Base-by-base conservation (phyloP, 2,888 invertebrate genomes). In the Pogonocherus hispidulus region DNA sequence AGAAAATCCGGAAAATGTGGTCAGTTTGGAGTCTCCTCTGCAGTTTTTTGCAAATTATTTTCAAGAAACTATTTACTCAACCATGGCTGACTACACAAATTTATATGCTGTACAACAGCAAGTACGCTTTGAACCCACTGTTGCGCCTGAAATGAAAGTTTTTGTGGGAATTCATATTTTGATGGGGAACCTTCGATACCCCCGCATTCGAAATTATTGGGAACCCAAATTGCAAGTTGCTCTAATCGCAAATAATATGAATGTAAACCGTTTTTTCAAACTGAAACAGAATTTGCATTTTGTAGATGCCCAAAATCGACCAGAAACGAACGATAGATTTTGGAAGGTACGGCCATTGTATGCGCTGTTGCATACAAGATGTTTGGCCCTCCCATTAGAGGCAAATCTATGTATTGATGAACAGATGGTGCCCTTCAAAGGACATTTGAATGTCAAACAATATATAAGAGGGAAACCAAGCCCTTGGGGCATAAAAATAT, bases 391-490 rank as follows among this genome's bases (percentile, higher is more conserved):
- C 1, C 20, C 20, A 3, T n/a, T 19, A 9, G 55, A 55, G 5
- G 11, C 14, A 19, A 19, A 20, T 18, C 37, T 55, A 9, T 37
- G 37, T 19, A n/a, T 55, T 1, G 55, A 55, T 19, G 37, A 55
- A 37, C 35, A 32, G n/a, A 55, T 55, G 35, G 35, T 55, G 20
- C 55, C 19, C n/a, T 55, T 64, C 16, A 55, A 47, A 8, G 64
- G 64, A 9, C 51, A 65, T 2, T 9, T 65, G n/a, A 47, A 37
- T 35, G 11, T 56, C n/a, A 64, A 64, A 20, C 64, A 56, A 20
- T 64, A 64, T 37, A 37, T 57, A 49, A 57, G 41, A 37, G 44
- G 51, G n/a, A 65, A 65, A 9, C 57, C 57, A 14, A 57, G 14
- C 4, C 51, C 57, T 1, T 65, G 57, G 55, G 55, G 55, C 1